These are phyloP conservation scores for Tychaedon coryphoeus DNA, from an alignment of 2,113 vertebrate species.

Conservation along the genomic window DNA sequence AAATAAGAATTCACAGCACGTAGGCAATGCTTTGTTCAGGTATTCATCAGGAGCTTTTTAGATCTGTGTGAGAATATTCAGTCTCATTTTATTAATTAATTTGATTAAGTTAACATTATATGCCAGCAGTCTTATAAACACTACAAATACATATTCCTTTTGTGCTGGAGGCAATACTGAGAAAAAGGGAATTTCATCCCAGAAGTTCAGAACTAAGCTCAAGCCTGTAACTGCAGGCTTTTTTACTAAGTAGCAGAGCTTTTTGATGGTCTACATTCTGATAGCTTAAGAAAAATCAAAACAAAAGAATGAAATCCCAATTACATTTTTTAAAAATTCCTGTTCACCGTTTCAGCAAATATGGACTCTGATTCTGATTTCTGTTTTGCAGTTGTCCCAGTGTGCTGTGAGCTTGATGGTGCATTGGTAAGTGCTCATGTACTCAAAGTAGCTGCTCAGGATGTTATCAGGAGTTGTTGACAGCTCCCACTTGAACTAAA, in stretches of 20 bases:
- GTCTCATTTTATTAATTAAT: not conserved
- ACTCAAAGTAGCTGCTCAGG: not conserved
- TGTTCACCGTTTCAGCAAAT: not conserved
- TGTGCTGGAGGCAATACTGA: not conserved
- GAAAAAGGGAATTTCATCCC: not conserved
- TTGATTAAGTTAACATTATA: not conserved
- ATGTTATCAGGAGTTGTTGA: not conserved
- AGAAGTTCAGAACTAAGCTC: not conserved
- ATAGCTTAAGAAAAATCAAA: not conserved
- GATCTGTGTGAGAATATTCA: not conserved
- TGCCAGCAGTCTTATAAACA: not conserved
- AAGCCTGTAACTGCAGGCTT: not conserved
- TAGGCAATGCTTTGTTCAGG: not conserved
- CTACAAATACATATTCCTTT: not conserved
- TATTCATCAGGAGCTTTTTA: not conserved
- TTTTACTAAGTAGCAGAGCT: not conserved
- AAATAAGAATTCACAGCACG: not conserved
- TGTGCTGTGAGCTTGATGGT: not conserved
- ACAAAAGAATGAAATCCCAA: not conserved
- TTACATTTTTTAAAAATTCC: not conserved
- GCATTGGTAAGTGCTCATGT: not conserved
- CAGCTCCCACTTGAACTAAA: not conserved
- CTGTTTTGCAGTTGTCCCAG: not conserved
- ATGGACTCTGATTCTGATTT: not conserved
- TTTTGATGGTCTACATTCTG: not conserved